Percentiles rank a stretch among this genome's conserved stretches.
phyloP scores from a whole-genome alignment of 53 echinoderm and acorn worm species.

The Henricia sp. region DNA sequence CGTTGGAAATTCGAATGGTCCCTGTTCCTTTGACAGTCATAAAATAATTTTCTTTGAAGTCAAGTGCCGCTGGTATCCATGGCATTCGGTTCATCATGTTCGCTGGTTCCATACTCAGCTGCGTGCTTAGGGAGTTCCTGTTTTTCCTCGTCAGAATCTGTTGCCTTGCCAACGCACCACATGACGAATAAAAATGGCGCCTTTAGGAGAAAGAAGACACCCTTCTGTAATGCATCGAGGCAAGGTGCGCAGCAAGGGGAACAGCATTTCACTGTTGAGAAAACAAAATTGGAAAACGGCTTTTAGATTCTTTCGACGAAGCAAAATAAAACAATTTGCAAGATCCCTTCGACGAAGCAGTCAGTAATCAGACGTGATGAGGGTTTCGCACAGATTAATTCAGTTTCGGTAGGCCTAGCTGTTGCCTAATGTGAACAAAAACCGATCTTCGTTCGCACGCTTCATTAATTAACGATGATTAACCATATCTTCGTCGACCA shows the following conservation, averaged over 20 bases:
- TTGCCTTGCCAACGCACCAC: constrained; percentile 48
- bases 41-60: not conserved
- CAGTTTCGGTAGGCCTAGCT: too few species aligned
- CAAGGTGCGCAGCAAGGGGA: constrained; percentile 70
- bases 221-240: constrained; percentile 44
- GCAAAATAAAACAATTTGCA: too few species aligned
- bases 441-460: too few species aligned
- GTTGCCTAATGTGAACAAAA: too few species aligned
- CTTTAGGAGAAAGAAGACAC: constrained; percentile 36
- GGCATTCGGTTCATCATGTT: not conserved
- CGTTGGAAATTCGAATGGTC: too few species aligned
- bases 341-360: too few species aligned
- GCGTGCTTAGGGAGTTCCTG: constrained; percentile 38
- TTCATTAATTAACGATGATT: too few species aligned
- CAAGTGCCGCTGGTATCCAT: too few species aligned
- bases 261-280: constrained; percentile 57
- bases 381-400: too few species aligned
- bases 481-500: too few species aligned
- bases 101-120: constrained; percentile 36
- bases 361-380: too few species aligned
- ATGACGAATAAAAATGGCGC: constrained; percentile 61
- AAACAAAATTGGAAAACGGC: not conserved
- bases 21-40: too few species aligned
- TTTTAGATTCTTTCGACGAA: not conserved
- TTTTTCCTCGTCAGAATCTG: constrained; percentile 36